phyloP scores from a whole-genome alignment of 2,797 vertebrate genomes.

The Tinamus major region DNA sequence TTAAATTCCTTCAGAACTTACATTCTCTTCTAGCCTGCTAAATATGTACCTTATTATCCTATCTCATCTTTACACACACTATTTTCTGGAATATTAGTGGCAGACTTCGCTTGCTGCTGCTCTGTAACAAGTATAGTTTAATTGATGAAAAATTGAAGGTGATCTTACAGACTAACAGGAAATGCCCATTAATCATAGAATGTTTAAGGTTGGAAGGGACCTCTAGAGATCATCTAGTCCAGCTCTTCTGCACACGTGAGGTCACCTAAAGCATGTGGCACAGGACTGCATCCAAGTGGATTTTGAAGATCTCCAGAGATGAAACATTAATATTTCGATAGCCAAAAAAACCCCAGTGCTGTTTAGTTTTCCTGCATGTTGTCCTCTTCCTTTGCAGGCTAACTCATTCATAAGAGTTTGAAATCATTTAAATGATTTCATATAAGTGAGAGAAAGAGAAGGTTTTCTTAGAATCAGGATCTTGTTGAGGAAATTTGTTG shows the following conservation, averaged over 20 bases:
- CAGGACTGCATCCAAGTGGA: too few relatives aligned
- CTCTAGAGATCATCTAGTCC: too few relatives aligned
- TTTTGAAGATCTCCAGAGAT: background rate
- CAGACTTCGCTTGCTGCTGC: background rate
- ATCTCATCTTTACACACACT: slow-evolving; percentile 4
- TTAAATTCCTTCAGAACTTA: slow-evolving; percentile 7
- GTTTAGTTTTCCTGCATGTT: background rate
- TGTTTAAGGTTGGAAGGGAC: too few relatives aligned
- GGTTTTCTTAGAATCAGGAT: background rate
- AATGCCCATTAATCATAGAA: background rate
- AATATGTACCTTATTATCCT: background rate
- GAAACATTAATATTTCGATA: background rate
- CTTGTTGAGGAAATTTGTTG: background rate
- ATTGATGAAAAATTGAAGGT: background rate
- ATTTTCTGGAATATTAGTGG: background rate
- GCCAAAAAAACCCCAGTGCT: background rate
- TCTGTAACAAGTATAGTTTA: background rate
- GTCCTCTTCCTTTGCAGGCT: slow-evolving; percentile 34
- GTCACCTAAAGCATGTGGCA: too few relatives aligned
- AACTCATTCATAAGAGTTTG: slow-evolving; percentile 7
- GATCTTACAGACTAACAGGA: background rate
- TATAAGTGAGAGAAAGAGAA: background rate
- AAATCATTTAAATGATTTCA: background rate
- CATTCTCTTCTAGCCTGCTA: background rate
- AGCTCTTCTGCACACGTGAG: too few relatives aligned